These are phyloP conservation scores for Neoseiulus cucumeris DNA, from an alignment of 1,140 invertebrate genomes.

Conservation along the genomic window DNA sequence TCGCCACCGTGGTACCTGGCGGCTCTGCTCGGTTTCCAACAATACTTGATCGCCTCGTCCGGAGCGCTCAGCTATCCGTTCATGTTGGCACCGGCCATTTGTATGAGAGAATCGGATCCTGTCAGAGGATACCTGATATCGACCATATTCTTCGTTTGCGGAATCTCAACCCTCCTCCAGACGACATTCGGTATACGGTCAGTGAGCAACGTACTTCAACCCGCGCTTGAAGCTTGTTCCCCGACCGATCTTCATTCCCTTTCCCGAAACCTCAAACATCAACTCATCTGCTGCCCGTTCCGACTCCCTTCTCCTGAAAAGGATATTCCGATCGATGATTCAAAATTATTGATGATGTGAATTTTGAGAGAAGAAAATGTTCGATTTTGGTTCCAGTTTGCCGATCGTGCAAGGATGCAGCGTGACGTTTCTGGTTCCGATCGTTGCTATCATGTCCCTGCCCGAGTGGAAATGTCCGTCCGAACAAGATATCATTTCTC, in stretches of 20 bases:
- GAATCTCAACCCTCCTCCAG: constrained; percentile 57
- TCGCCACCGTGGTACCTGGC: constrained; percentile 59
- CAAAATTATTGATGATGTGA: too few species aligned
- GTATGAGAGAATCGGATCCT: constrained; percentile 55
- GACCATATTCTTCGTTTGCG: constrained; percentile 70
- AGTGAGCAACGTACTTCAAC: constrained; percentile 7
- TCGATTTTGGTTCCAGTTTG: constrained; percentile 32
- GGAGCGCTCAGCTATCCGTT: constrained; percentile 64
- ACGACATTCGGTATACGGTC: constrained; percentile 56
- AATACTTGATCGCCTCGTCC: constrained; percentile 67
- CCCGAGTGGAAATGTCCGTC: constrained; percentile 55
- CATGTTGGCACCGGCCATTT: constrained; percentile 53
- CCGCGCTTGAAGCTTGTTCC: too few species aligned
- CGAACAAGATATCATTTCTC: constrained; percentile 26
- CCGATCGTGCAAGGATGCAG: constrained; percentile 56
- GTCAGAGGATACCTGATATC: constrained; percentile 56
- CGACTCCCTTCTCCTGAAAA: too few species aligned
- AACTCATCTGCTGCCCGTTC: too few species aligned
- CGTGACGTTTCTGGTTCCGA: constrained; percentile 65
- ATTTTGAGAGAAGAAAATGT: too few species aligned
- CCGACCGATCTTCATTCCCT: too few species aligned
- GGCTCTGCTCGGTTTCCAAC: constrained; percentile 59
- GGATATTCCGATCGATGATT: too few species aligned
- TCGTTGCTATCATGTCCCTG: constrained; percentile 54
- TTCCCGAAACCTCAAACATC: too few species aligned